A percentile compares a stretch with the other conserved stretches of the same genome.
Evolutionary conservation across 2,797 vertebrate genomes (phyloP).

Genomic region (Ataeniobius toweri): DNA sequence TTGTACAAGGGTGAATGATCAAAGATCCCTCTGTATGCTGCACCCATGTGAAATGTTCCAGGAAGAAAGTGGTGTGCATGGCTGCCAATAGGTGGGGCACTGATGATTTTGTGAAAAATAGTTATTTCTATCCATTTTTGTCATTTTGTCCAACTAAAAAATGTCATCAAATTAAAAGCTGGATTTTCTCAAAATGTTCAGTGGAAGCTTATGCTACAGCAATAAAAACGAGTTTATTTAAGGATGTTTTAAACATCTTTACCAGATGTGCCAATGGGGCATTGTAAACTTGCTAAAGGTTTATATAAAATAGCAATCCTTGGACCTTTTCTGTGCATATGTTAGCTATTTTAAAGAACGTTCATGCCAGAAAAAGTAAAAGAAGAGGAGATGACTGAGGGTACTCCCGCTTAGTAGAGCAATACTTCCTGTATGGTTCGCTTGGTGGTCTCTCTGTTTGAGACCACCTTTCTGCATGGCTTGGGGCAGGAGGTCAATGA

Average conservation of each 20-base stretch:
- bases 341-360: not conserved
- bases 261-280: too few species aligned
- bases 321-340: not conserved
- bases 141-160: too few species aligned
- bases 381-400: not conserved
- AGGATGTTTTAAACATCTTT: too few species aligned
- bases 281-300: too few species aligned
- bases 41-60: not conserved
- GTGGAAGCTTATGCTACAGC: not conserved
- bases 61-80: not conserved
- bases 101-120: too few species aligned
- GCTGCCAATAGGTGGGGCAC: too few species aligned
- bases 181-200: too few species aligned
- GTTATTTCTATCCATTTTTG: not conserved
- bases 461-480: constrained; percentile 12
- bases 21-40: not conserved
- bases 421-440: not conserved
- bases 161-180: too few species aligned
- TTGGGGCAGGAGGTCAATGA: too few species aligned
- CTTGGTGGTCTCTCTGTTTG: constrained; percentile 13
- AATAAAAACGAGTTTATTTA: not conserved
- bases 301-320: too few species aligned
- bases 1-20: not conserved
- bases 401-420: not conserved
- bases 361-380: not conserved